These are phyloP conservation scores for Strigamia crassipes DNA, from an alignment of 2,888 invertebrate species.

Conservation along the genomic window DNA sequence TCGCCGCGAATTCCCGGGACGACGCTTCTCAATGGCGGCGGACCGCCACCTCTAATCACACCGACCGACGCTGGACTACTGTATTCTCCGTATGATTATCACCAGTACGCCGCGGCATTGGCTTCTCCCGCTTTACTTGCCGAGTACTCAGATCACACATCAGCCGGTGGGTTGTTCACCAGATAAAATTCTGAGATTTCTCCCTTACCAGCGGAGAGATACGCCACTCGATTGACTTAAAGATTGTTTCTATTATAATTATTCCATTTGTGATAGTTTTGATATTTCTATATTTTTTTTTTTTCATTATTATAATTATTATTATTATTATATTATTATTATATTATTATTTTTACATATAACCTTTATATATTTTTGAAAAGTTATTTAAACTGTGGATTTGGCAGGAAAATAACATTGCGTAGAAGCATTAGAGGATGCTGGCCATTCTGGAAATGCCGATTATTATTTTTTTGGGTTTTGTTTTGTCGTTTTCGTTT, in stretches of 20 bases:
- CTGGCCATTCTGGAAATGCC: slow-evolving; percentile 36
- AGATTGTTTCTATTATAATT: slow-evolving; percentile 47
- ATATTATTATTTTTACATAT: slow-evolving; percentile 47
- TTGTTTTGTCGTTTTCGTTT: background rate
- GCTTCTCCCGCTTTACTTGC: slow-evolving; percentile 73
- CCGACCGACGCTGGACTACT: slow-evolving; percentile 78
- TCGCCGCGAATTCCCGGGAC: slow-evolving; percentile 86
- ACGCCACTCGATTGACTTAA: slow-evolving; percentile 43
- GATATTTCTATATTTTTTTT: slow-evolving; percentile 48
- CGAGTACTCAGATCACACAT: slow-evolving; percentile 70
- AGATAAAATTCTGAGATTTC: slow-evolving; percentile 64
- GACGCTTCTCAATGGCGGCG: slow-evolving; percentile 65
- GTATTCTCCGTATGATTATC: slow-evolving; percentile 86
- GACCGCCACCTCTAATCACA: slow-evolving; percentile 67
- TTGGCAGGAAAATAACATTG: slow-evolving; percentile 18
- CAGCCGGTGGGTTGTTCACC: slow-evolving; percentile 88
- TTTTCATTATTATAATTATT: slow-evolving; percentile 48
- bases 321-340: slow-evolving; percentile 4
- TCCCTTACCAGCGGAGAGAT: slow-evolving; percentile 25
- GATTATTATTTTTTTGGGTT: background rate
- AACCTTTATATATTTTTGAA: slow-evolving; percentile 34
- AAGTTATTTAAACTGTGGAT: slow-evolving; percentile 17
- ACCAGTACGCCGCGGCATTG: slow-evolving; percentile 85
- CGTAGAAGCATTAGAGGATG: slow-evolving; percentile 40
- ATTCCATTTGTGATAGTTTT: slow-evolving; percentile 47